Base-by-base conservation (phyloP, 2,888 invertebrate genomes). In the Archips crataeganus region DNA sequence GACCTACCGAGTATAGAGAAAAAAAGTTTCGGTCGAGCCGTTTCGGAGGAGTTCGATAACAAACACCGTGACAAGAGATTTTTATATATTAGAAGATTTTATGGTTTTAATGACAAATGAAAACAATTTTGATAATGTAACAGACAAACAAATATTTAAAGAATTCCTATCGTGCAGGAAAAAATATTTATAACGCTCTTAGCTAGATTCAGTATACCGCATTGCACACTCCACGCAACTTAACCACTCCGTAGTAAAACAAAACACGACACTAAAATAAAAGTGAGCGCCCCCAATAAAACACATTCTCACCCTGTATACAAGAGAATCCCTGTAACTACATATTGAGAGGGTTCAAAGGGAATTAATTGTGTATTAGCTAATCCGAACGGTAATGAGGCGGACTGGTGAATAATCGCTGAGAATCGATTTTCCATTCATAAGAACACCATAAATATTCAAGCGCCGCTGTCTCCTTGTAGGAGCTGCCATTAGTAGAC, bases 361-460 rank as follows among this genome's bases (percentile, higher is more conserved):
- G 71, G 79, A 81, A 85, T 85, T 81, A 84, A 84, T 83, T 79
- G 80, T 79, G 78, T 79, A 79, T 80, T 79, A 81, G 80, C 80
- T 84, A 84, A 84, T 84, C 82, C 80, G 71, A 13, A 75, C 77
- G 78, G 80, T 86, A 85, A 86, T 85, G 83, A 85, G 82, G 76
- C 78, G 75, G 79, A 75, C 79, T 80, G 75, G 78, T 81, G 79
- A 79, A 83, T 85, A 84, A 85, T 83, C 79, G 79, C 71, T 39
- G 61, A 39, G 77, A 79, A 80, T 81, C 77, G 79, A 80, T 81
- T 78, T 77, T 75, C 67, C 78, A 77, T 79, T 79, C 77, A 68
- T 49, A 49, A 68, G 39, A 45, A 36, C 66, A 61, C 71, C 23
- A 67, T 72, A 67, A 61, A 72, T 72, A 72, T 72, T 72, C 67